These are phyloP conservation scores for Dermolepida albohirtum DNA, from an alignment of 2,888 invertebrate species.

Conservation along the genomic window DNA sequence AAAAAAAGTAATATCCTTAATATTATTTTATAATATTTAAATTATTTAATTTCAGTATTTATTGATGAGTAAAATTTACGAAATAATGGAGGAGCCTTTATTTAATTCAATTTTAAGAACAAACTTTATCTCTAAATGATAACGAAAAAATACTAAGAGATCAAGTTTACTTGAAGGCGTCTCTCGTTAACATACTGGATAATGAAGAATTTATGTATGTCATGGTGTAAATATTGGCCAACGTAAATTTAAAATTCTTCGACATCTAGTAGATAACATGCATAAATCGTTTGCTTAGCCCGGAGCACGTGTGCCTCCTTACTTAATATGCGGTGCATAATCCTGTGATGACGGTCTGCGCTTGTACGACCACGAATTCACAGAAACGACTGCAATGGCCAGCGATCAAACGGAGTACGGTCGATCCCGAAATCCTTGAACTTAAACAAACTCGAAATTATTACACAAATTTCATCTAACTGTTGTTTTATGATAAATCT, in stretches of 20 bases:
- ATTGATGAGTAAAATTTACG: too few relatives aligned
- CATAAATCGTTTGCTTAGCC: not conserved
- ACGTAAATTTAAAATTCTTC: constrained; percentile 5
- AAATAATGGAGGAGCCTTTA: too few relatives aligned
- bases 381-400: constrained; percentile 28
- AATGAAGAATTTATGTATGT: constrained; percentile 1
- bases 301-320: constrained; percentile 9
- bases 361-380: not conserved
- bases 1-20: too few relatives aligned
- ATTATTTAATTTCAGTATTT: too few relatives aligned
- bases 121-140: too few relatives aligned
- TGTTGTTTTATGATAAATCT: constrained; percentile 24
- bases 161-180: too few relatives aligned
- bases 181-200: too few relatives aligned
- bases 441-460: constrained; percentile 22
- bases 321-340: constrained; percentile 26
- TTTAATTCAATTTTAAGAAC: too few relatives aligned
- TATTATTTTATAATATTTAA: too few relatives aligned
- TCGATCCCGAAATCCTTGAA: constrained; percentile 26
- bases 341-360: constrained; percentile 11
- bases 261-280: constrained; percentile 1
- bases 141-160: too few relatives aligned
- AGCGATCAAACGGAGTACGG: not conserved
- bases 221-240: constrained; percentile 11
- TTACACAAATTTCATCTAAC: constrained; percentile 32